Evolutionary conservation across 2,888 invertebrate species (phyloP), one percentile per base, ranked within the genome.

Genomic region (Drosophila kanekoi): DNA sequence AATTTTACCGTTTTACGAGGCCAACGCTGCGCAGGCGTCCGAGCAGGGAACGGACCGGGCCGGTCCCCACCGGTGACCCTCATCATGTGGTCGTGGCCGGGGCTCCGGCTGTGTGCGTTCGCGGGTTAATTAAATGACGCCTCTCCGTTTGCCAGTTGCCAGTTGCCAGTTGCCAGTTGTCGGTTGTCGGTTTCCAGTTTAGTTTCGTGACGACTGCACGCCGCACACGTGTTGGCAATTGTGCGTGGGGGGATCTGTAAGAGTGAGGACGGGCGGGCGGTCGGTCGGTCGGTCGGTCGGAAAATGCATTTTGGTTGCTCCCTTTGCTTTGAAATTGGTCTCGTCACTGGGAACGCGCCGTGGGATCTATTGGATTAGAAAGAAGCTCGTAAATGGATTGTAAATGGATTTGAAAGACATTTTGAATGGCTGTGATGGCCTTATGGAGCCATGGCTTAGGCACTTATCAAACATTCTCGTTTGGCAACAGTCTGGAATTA

Each of bases 81-180:
- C 77, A 69, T 77, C 81, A 69, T 74, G 83, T 73, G 80, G 77
- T 76, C 60, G 59, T 69, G 41, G 43, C 41, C 20, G 43, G 38
- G 49, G 44, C 60, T 58, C 58, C 54, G 64, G 51, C 60, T 41
- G 54, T 71, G 52, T 74, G 81, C 68, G 65, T 67, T 79, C 54
- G 45, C 69, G 85, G 87, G 89, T 86, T 86, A 89, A 86, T 86
- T 86, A 87, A 86, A 89, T 86, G 86, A 87, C 82, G 89, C 89
- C 87, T 79, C 70, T 77, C 63, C 68, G 16, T 23, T 43, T 54
- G 14, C 45, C 44, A 16, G 32, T 52, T 48, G 10, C 63, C 57
- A 13, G 56, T 48, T 52, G 9, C 38, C 23, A 16, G 32, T 38
- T n/a, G n/a, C n/a, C n/a, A n/a, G n/a, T n/a, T n/a, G n/a, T n/a